Base-by-base conservation (phyloP, 1,140 invertebrate genomes). In the Micrasema longulum region DNA sequence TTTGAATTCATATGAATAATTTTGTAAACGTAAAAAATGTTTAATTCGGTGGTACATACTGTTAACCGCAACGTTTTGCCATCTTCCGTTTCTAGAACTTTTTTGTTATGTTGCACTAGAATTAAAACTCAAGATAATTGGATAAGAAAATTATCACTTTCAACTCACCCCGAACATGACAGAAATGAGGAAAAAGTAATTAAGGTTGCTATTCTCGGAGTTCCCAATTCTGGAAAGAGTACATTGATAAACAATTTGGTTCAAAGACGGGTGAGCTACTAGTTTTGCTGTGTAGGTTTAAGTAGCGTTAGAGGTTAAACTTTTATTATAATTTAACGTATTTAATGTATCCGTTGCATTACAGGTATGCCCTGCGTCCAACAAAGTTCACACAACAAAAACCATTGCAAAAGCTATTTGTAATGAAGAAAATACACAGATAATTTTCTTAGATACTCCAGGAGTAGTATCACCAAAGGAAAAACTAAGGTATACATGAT, bases 181-280 rank as follows among this genome's bases (percentile, higher is more conserved):
- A 73, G 26, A 31, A 31, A 75, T 18, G 10, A 77, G 14, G 76
- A 85, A 31, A 89, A 86, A 79, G 78, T 92, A 11, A 82, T 98
- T 9, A 92, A 91, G 84, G 90, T 98, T 26, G 93, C 95, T 5
- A 90, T 99, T 26, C 88, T 99, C 72, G 97, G 97, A 9, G 83
- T 91, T 12, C 96, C 97, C 16, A 98, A 98, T 87, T 90, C 90
- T 69, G 97, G 97, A 45, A 99, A 99, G 83, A 98, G 96, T 83
- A 97, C 96, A 1, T 84, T 99, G 2, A 92, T 97, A 35, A 99
- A 99, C 87, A 86, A 89, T 78, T 86, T 98, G 22, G 86, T 94
- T 41, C 87, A 91, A 50, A 89, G 93, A 84, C 91, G 90, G 79
- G 94, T 95, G 86, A 83, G 79, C 77, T 43, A 9, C 50, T 35